Percentiles rank a stretch among this genome's conserved stretches.
phyloP scores from a whole-genome alignment of 92 coral and sea anemone genomes.

The Heliopora coerulea region DNA sequence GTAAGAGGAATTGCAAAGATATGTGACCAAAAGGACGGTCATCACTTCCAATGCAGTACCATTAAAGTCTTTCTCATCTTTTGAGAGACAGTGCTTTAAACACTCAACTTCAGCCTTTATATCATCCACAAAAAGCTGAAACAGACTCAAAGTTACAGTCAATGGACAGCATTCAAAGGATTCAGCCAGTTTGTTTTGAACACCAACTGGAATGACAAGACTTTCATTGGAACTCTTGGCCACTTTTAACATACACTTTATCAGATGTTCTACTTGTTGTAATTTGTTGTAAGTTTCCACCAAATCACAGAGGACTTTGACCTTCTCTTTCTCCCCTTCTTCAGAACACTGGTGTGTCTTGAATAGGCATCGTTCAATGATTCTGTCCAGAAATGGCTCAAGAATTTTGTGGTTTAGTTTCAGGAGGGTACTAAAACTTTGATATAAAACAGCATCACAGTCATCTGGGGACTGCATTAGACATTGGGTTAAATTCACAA shows the following conservation, averaged over 20 bases:
- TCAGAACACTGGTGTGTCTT: slow-evolving; percentile 1
- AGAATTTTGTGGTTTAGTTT: slow-evolving; percentile 38
- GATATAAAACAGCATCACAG: background rate
- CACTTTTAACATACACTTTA: slow-evolving; percentile 5
- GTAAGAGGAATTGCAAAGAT: slow-evolving; percentile 19
- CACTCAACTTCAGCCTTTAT: slow-evolving; percentile 10
- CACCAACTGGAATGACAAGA: slow-evolving; percentile 11
- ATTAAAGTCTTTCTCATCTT: background rate
- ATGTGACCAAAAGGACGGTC: slow-evolving; percentile 18
- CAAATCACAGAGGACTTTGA: background rate
- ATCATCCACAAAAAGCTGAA: background rate
- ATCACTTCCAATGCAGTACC: slow-evolving; percentile 5
- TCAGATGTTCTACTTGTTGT: slow-evolving; percentile 22
- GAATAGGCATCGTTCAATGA: background rate
- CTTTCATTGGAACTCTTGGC: background rate
- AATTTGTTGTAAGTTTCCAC: slow-evolving; percentile 36
- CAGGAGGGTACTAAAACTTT: slow-evolving; percentile 20
- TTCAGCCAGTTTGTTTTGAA: slow-evolving; percentile 16
- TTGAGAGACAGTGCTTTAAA: background rate
- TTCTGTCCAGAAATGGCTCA: slow-evolving; percentile 11
- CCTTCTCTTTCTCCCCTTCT: background rate
- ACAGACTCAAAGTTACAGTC: slow-evolving; percentile 8
- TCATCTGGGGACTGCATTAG: background rate
- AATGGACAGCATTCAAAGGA: slow-evolving; percentile 23
- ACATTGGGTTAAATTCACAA: background rate